Conservation (phyloP, 2,888 invertebrate species). For the Lasiommata megera region DNA sequence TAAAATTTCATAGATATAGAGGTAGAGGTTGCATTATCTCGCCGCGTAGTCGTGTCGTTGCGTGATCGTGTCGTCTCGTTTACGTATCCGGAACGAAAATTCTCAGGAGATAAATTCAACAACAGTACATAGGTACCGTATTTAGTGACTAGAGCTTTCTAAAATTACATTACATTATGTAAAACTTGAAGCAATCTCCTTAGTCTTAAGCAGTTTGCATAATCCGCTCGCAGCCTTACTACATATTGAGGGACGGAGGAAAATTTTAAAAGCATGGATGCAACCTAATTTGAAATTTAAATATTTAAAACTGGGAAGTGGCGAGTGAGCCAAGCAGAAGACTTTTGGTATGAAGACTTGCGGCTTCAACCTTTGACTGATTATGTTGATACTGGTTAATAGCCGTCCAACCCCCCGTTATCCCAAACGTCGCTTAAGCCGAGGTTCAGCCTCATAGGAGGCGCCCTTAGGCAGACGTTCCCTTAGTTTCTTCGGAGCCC, state of each 20-base stretch:
- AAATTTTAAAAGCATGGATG: background rate
- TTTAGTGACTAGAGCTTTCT: background rate
- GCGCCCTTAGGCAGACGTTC: no score
- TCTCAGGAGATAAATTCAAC: no score
- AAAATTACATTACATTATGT: slow-evolving; percentile 2
- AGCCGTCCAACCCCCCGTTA: no score
- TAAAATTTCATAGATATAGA: no score
- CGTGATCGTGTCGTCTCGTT: no score
- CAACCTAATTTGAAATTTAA: slow-evolving; percentile 9
- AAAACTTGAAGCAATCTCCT: slow-evolving; percentile 21
- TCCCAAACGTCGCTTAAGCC: no score
- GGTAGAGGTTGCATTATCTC: no score
- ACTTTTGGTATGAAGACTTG: background rate
- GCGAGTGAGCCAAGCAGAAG: background rate
- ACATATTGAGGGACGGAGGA: slow-evolving; percentile 2
- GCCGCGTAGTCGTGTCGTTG: no score
- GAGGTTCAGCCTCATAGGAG: no score
- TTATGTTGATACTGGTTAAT: background rate
- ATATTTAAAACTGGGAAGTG: background rate
- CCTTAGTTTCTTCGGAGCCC: no score
- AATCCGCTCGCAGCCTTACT: slow-evolving; percentile 11
- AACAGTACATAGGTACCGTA: background rate
- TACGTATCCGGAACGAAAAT: no score
- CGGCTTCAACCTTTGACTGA: background rate
- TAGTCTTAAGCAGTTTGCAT: slow-evolving; percentile 20